phyloP scores from a whole-genome alignment of 2,797 vertebrate genomes.

The Neosilurus mollespiculum region DNA sequence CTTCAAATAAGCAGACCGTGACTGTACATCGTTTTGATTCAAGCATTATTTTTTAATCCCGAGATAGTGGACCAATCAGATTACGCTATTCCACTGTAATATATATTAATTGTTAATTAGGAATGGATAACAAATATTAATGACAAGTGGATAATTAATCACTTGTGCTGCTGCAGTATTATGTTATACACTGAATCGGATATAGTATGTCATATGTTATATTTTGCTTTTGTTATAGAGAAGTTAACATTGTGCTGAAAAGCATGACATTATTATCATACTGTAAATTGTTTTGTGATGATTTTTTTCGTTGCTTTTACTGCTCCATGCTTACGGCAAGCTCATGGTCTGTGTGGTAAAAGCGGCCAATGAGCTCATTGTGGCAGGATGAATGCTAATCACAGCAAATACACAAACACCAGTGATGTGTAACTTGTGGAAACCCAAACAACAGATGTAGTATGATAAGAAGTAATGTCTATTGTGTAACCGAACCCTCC shows the following conservation, averaged over 20 bases:
- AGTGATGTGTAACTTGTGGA: constrained; percentile 74
- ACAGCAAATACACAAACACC: constrained; percentile 70
- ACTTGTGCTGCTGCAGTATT: not conserved
- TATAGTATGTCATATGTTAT: not conserved
- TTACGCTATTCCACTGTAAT: too few species aligned
- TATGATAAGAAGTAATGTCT: constrained; percentile 67
- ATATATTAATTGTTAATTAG: too few species aligned
- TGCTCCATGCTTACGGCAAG: not conserved
- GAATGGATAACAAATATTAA: not conserved
- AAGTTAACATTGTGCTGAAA: not conserved
- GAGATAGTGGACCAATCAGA: too few species aligned
- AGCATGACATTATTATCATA: not conserved
- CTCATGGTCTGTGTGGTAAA: constrained; percentile 35
- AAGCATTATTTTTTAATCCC: too few species aligned
- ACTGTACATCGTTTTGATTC: too few species aligned
- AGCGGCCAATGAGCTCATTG: constrained; percentile 73
- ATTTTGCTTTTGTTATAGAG: not conserved
- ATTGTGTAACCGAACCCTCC: constrained; percentile 74
- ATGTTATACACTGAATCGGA: too few species aligned
- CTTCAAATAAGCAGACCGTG: too few species aligned
- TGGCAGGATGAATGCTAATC: constrained; percentile 75
- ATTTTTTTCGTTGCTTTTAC: not conserved
- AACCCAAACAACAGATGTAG: constrained; percentile 81
- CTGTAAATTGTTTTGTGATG: not conserved
- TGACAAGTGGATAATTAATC: not conserved